Conservation (phyloP, 1,140 invertebrate species). For the Cephus cinctus region DNA sequence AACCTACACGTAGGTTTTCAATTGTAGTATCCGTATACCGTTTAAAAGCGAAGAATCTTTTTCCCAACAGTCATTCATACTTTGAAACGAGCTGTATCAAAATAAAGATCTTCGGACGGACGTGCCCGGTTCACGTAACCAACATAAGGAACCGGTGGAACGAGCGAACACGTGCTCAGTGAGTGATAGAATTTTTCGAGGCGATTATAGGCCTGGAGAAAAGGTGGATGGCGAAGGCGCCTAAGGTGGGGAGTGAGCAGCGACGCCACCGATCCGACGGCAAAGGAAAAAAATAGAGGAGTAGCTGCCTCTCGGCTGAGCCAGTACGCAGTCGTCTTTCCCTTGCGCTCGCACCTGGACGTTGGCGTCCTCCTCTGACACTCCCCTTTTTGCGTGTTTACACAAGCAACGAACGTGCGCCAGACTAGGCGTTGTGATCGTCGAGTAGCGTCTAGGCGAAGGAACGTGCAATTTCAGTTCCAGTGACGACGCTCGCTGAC, state of each 20-base stretch:
- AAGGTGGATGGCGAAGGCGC: neutral
- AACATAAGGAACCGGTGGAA: conserved; percentile 22
- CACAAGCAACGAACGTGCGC: neutral
- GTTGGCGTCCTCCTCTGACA: no score
- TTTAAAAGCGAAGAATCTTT: no score
- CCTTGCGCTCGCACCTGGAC: conserved; percentile 1
- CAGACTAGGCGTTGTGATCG: no score
- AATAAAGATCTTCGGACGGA: neutral
- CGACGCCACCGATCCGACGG: neutral
- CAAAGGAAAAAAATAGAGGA: neutral
- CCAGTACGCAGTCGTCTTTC: conserved; percentile 4
- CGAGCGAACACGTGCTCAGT: conserved; percentile 34
- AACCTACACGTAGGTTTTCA: no score
- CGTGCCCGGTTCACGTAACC: neutral
- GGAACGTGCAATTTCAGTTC: no score
- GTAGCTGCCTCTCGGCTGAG: conserved; percentile 3
- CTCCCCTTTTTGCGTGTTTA: no score
- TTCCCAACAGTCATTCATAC: conserved; percentile 2
- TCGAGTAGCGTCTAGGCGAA: no score
- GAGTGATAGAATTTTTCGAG: conserved; percentile 36
- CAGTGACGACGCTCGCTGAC: no score
- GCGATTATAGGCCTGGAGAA: conserved; percentile 1
- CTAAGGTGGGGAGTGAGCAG: neutral
- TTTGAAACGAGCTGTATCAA: no score
- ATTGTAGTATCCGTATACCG: no score